phyloP scores from a whole-genome alignment of 2,888 invertebrate species.

The Pandemis corylana region DNA sequence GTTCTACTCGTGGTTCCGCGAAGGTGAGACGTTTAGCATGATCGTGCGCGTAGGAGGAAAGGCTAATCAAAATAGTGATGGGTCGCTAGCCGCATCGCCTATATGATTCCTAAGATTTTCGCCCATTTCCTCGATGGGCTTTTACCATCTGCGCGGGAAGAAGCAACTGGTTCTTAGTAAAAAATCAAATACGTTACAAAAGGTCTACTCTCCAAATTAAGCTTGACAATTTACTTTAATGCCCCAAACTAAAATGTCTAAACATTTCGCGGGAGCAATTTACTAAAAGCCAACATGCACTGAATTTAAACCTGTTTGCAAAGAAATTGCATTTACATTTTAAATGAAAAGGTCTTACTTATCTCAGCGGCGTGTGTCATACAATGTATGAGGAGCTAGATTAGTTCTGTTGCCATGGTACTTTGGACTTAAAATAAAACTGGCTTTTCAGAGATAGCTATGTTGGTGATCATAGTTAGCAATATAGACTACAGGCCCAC shows the following conservation, averaged over 20 bases:
- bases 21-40: too few relatives aligned
- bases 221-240: background rate
- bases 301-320: background rate
- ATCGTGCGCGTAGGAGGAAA: too few relatives aligned
- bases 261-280: background rate
- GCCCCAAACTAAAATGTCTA: background rate
- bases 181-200: too few relatives aligned
- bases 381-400: slow-evolving; percentile 8
- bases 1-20: too few relatives aligned
- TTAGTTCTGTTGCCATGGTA: background rate
- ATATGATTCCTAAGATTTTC: too few relatives aligned
- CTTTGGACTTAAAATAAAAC: background rate
- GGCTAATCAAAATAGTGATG: too few relatives aligned
- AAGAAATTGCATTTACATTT: slow-evolving; percentile 27
- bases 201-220: background rate
- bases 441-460: background rate
- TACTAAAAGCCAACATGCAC: slow-evolving; percentile 9
- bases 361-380: slow-evolving; percentile 3
- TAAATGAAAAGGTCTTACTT: slow-evolving; percentile 9
- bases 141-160: too few relatives aligned
- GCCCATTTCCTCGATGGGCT: too few relatives aligned
- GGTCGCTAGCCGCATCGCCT: too few relatives aligned
- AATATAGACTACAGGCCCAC: too few relatives aligned
- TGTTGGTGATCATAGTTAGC: too few relatives aligned
- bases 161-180: too few relatives aligned